Evolutionary conservation across 2,888 invertebrate species (phyloP), one percentile per base, ranked within the genome.

Genomic region (Bursaphelenchus okinawaensis): DNA sequence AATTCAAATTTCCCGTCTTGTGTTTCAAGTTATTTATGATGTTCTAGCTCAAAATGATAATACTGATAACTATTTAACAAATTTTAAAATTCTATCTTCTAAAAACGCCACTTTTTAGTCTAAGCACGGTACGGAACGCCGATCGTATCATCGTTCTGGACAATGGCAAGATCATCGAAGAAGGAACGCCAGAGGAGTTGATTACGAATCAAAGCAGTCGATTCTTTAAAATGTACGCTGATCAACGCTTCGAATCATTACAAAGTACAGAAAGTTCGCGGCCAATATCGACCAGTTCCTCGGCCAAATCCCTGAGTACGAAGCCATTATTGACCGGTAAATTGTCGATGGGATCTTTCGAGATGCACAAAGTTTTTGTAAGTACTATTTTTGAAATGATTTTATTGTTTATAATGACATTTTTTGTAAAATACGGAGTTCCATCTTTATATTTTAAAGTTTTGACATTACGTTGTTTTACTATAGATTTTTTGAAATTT

Each of bases 71-170:
- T 12, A 40, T 12, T 16, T 40, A 16, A 40, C 2, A 54, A 54
- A 20, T 1, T 23, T 6, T 12, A 24, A 24, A 54, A 20, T 54
- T 54, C 19, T 24, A 24, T 3, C n/a, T 20, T 16, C 6, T 24
- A n/a, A n/a, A 6, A n/a, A 63, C 26, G 4, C 1, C 31, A 16
- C n/a, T n/a, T n/a, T 52, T 58, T 23, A 69, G 75, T 7, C 58
- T 79, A 7, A 72, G 76, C 1, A 78, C 78, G 3, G 72, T 78
- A n/a, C 71, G 71, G 54, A 78, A 74, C 31, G 70, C 75, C 23
- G 80, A 81, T 55, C 52, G 79, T 54, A 75, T 80, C n/a, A 74
- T 80, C 56, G 80, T 80, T 7, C 69, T 80, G 6, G 77, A 80
- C 19, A 74, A 68, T 7, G 80, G 80, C 4, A 62, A 71, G 61